Base-by-base conservation (phyloP, 2,113 vertebrate species). In the Stegostoma tigrinum region DNA sequence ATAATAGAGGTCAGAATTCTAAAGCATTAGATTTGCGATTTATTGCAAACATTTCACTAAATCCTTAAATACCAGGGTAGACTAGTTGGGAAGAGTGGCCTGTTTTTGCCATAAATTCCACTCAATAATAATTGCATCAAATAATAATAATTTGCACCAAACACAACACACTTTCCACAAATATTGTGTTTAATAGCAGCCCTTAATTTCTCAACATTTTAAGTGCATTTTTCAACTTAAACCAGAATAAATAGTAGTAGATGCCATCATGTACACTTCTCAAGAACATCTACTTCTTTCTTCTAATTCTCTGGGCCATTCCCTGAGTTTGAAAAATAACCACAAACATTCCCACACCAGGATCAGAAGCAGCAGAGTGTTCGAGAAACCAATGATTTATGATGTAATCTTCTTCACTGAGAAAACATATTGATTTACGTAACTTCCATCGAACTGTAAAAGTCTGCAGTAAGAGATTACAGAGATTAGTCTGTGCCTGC, bases 341-440 rank as follows among this genome's bases (percentile, higher is more conserved):
- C 67, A 5, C 21, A 21, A 48, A 52, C 67, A 48, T 52, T 72
- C 42, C 42, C 23, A 48, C 34, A 27, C 23, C 68, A 72, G 67
- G 68, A 52, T 52, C 27, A 97, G 97, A 96, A 97, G 96, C 66
- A 96, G 96, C 96, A 96, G 96, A 97, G 96, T 95, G 89, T 97
- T 96, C 97, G 55, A 97, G 97, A 97, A 98, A 98, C 98, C 97
- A 97, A 97, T 98, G 98, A 99, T 98, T 98, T 98, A 98, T 98
- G 97, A 97, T 96, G 96, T 96, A 96, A 96, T 98, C 97, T 91
- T 95, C 96, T 97, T 98, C 97, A 97, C 97, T 96, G 97, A 97
- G 98, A 98, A 98, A 98, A 97, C 97, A 96, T 97, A 98, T 98
- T 98, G 98, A 98, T 98, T 98, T 97, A 95, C 97, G 95, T 96